phyloP scores from a whole-genome alignment of 1,140 invertebrate species.

The Tetranychus cinnabarinus region DNA sequence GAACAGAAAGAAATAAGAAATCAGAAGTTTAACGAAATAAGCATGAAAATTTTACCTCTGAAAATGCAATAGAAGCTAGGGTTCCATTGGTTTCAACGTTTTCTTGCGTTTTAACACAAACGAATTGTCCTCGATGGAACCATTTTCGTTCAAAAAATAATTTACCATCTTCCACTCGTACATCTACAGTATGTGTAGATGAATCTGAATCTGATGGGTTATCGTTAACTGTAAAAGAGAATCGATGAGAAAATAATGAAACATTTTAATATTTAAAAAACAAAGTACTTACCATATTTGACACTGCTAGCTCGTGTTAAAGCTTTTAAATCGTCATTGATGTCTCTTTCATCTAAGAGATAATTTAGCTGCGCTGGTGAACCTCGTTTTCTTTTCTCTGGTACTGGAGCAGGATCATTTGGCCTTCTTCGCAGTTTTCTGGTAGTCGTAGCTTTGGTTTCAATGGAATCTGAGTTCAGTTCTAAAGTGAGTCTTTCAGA shows the following conservation, averaged over 20 bases:
- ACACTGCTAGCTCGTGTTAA: constrained; percentile 35
- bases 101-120: constrained; percentile 71
- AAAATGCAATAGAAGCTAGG: constrained; percentile 64
- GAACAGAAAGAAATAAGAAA: not conserved
- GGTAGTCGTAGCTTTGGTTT: constrained; percentile 37
- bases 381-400: constrained; percentile 35
- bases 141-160: constrained; percentile 74
- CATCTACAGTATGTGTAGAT: constrained; percentile 27
- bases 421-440: constrained; percentile 67
- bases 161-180: constrained; percentile 78
- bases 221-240: not conserved
- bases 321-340: constrained; percentile 60
- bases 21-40: not conserved
- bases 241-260: not conserved
- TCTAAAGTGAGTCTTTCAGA: constrained; percentile 61
- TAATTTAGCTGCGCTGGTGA: constrained; percentile 58
- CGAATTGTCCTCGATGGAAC: constrained; percentile 69
- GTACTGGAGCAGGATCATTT: constrained; percentile 61
- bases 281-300: too few species aligned
- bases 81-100: constrained; percentile 51
- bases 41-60: constrained; percentile 33
- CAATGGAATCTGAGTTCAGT: constrained; percentile 31
- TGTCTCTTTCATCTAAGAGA: constrained; percentile 61
- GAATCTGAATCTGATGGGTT: not conserved
- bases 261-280: too few species aligned